Conservation (phyloP, 2,113 vertebrate species). For the Cyprinus carpio region DNA sequence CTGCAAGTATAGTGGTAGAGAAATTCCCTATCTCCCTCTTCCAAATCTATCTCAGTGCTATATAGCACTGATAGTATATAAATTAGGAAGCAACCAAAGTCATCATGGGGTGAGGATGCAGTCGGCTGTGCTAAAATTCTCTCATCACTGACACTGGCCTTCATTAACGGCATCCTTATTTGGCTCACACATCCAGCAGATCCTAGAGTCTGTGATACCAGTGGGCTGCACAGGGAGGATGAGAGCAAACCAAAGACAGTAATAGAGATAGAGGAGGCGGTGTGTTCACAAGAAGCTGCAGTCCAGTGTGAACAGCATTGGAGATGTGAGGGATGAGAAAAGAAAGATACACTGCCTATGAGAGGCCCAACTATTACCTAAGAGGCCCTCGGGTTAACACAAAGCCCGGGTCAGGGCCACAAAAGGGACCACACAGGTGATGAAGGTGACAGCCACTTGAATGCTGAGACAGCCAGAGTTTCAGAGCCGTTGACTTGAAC, state of each 20-base stretch:
- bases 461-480: background rate
- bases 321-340: background rate
- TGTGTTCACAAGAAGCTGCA: conserved; percentile 41
- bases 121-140: background rate
- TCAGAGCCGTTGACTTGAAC: conserved; percentile 6
- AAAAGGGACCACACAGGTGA: conserved; percentile 12
- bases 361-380: background rate
- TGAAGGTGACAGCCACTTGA: background rate
- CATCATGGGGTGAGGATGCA: background rate
- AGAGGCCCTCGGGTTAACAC: conserved; percentile 13
- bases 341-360: conserved; percentile 11
- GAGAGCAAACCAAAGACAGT: background rate
- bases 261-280: conserved; percentile 14
- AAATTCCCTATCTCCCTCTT: background rate
- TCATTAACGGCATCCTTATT: background rate
- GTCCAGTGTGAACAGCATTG: conserved; percentile 8
- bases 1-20: background rate
- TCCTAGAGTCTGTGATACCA: background rate
- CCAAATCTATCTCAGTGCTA: background rate
- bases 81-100: background rate
- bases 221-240: conserved; percentile 22
- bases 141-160: conserved; percentile 4
- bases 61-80: background rate
- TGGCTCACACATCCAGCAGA: background rate
- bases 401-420: background rate